Percentiles rank a stretch among this genome's conserved stretches.
These are phyloP conservation scores for Cossypha niveicapilla DNA, from an alignment of 2,797 vertebrate genomes.

Conservation along the genomic window DNA sequence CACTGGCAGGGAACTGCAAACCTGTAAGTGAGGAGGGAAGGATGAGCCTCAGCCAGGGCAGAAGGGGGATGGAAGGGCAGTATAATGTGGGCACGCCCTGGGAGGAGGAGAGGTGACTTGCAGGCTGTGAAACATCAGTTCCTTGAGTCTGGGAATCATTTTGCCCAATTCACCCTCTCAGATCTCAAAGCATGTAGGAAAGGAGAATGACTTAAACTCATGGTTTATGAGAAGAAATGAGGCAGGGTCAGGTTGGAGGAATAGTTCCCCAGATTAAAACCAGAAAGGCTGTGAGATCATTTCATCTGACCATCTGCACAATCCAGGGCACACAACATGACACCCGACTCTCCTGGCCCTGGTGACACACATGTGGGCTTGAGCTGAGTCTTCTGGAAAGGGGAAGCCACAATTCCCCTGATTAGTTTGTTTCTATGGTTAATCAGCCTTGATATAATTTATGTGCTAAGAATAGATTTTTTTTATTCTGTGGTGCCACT, in stretches of 20 bases:
- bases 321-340: not conserved
- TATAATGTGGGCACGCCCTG: fast-evolving
- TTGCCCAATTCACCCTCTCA: not conserved
- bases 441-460: conserved; percentile 50
- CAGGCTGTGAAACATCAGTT: not conserved
- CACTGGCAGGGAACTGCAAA: not conserved
- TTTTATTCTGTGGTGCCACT: not conserved
- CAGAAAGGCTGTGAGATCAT: not conserved
- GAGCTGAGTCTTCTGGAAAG: not conserved
- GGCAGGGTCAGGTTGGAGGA: not conserved
- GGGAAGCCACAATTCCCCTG: conserved; percentile 27
- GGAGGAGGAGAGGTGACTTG: not conserved
- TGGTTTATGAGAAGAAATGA: not conserved
- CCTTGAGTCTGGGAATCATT: not conserved
- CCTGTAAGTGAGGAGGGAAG: not conserved
- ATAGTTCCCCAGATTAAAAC: not conserved
- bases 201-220: not conserved
- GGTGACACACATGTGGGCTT: not conserved
- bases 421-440: not conserved
- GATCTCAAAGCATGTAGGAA: not conserved
- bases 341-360: not conserved
- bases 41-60: not conserved
- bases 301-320: not conserved
- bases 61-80: not conserved
- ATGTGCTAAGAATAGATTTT: conserved; percentile 29